A percentile compares a stretch with the other conserved stretches of the same genome.
Evolutionary conservation across 1,140 invertebrate species (phyloP).

Genomic region (Eupristina koningsbergeri): DNA sequence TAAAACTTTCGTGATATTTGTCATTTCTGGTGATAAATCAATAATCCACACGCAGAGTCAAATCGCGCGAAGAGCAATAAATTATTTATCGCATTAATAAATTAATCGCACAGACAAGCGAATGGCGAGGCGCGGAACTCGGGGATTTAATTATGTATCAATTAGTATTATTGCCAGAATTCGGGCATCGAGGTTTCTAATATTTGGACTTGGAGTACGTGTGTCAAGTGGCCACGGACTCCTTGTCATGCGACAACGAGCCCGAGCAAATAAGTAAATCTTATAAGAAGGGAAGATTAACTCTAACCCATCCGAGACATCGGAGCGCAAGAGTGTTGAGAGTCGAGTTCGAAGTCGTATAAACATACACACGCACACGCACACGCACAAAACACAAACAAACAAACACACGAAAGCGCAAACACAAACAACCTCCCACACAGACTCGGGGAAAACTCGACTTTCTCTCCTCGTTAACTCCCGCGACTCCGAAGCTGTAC

Average conservation of each 20-base stretch:
- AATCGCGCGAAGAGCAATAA: too few species aligned
- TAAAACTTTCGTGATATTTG: neutral
- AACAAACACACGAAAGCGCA: neutral
- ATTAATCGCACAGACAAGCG: too few species aligned
- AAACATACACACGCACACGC: neutral
- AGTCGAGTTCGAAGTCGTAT: too few species aligned
- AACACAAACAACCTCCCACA: conserved; percentile 11
- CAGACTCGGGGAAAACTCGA: too few species aligned
- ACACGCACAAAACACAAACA: conserved; percentile 25
- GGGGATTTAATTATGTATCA: too few species aligned
- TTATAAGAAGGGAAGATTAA: neutral
- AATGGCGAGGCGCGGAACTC: too few species aligned
- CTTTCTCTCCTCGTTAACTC: conserved; percentile 50
- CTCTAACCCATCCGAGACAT: neutral
- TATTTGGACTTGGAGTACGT: neutral
- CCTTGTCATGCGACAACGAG: neutral
- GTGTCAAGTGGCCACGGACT: neutral
- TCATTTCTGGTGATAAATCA: neutral
- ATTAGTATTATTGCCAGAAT: too few species aligned
- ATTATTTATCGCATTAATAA: too few species aligned
- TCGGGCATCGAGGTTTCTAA: neutral
- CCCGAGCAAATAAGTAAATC: neutral
- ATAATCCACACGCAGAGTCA: neutral
- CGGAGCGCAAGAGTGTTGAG: neutral
- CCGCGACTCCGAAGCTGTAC: neutral